Percentiles rank a stretch among this genome's conserved stretches.
phyloP scores from a whole-genome alignment of 2,113 vertebrate genomes.

The Aleadryas rufinucha region DNA sequence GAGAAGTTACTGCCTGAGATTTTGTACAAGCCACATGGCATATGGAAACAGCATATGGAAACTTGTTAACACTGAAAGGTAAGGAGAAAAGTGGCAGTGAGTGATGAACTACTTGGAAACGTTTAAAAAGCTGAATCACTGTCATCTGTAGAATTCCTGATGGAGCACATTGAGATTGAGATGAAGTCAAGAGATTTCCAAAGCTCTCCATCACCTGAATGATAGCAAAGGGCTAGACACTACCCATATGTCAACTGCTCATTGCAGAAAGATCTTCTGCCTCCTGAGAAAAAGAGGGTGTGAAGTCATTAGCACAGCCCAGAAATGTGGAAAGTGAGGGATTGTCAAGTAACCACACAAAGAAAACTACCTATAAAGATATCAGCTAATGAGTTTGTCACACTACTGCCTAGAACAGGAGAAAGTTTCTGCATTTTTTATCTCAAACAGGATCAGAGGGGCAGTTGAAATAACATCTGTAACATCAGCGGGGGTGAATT shows the following conservation, averaged over 20 bases:
- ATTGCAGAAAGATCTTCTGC: not conserved
- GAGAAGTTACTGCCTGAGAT: not conserved
- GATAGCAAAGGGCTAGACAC: not conserved
- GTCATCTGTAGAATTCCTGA: slow-evolving; percentile 45
- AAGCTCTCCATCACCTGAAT: slow-evolving; percentile 25
- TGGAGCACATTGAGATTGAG: not conserved
- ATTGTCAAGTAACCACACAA: not conserved
- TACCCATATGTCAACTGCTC: not conserved
- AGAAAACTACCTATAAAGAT: not conserved
- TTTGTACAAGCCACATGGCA: slow-evolving; percentile 2
- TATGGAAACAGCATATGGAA: slow-evolving; percentile 49
- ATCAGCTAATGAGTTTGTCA: slow-evolving; percentile 44
- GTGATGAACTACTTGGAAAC: slow-evolving; percentile 46
- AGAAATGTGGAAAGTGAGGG: not conserved
- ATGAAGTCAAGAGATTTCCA: slow-evolving; percentile 27
- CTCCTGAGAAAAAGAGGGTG: not conserved
- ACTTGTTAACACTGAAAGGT: slow-evolving; percentile 34
- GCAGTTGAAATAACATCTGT: slow-evolving; percentile 57
- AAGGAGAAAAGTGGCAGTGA: slow-evolving; percentile 43
- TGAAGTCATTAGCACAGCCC: not conserved
- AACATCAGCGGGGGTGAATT: slow-evolving; percentile 35
- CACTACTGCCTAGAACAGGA: not conserved
- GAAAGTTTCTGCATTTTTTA: slow-evolving; percentile 25
- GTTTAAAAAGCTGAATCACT: slow-evolving; percentile 26
- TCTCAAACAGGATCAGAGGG: slow-evolving; percentile 28